phyloP scores from a whole-genome alignment of 2,888 invertebrate genomes.

The Morpho helenor region DNA sequence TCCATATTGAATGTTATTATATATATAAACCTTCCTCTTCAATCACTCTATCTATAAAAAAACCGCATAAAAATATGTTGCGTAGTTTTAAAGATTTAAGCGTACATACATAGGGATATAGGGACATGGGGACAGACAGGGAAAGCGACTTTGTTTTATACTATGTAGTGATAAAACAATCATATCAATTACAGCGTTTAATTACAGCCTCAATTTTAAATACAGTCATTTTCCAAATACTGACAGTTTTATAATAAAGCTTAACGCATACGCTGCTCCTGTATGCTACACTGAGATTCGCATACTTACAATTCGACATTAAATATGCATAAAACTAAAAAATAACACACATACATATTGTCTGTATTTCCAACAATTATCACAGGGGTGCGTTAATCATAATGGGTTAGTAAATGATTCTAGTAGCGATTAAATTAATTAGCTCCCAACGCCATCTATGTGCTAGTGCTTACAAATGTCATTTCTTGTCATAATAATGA shows the following conservation, averaged over 20 bases:
- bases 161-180: neutral
- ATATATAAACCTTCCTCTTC: too few relatives aligned
- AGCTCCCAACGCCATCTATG: neutral
- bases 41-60: too few relatives aligned
- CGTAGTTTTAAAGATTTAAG: too few relatives aligned
- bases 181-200: conserved; percentile 34
- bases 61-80: too few relatives aligned
- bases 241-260: conserved; percentile 35
- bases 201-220: conserved; percentile 58
- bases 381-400: conserved; percentile 10
- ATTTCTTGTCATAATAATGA: too few relatives aligned
- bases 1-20: too few relatives aligned
- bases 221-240: conserved; percentile 53
- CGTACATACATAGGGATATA: too few relatives aligned
- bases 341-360: conserved; percentile 10
- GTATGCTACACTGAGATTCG: conserved; percentile 23
- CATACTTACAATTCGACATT: conserved; percentile 25
- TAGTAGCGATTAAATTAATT: conserved; percentile 3
- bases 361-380: conserved; percentile 9
- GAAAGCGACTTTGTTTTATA: too few relatives aligned
- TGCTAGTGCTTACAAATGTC: neutral
- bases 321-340: conserved; percentile 3
- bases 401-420: conserved; percentile 6
- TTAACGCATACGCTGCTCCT: neutral
- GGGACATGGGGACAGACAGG: too few relatives aligned